Evolutionary conservation across 1,140 invertebrate species (phyloP).

Genomic region (Scylla paramamosain): DNA sequence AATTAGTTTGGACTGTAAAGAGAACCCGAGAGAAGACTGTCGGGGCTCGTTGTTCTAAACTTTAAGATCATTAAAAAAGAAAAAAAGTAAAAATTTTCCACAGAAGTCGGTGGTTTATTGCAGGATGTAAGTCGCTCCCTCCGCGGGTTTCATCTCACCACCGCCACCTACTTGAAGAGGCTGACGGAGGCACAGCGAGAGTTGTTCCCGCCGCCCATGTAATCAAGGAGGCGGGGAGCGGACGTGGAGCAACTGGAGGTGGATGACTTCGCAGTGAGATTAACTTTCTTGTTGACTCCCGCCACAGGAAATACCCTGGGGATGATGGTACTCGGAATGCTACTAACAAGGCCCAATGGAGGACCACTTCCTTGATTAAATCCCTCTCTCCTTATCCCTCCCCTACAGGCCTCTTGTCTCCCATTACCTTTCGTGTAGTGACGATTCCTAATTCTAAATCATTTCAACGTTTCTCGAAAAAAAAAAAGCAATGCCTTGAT

Average conservation of each 20-base stretch:
- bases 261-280: neutral
- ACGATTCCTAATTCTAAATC: neutral
- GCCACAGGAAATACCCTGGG: conserved; percentile 1
- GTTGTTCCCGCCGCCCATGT: neutral
- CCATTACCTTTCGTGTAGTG: neutral
- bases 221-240: neutral
- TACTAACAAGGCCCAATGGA: neutral
- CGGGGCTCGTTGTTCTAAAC: no score
- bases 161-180: neutral
- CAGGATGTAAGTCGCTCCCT: neutral
- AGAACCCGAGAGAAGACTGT: no score
- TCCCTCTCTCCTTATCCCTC: neutral
- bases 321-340: neutral
- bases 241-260: neutral
- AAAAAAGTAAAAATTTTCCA: no score
- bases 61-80: no score
- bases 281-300: neutral
- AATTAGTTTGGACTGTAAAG: no score
- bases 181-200: neutral
- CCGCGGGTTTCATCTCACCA: neutral
- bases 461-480: no score
- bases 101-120: no score
- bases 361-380: conserved; percentile 4
- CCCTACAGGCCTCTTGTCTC: neutral
- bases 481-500: no score